Evolutionary conservation across 2,888 invertebrate genomes (phyloP).

Genomic region (Pristionchus mayeri): DNA sequence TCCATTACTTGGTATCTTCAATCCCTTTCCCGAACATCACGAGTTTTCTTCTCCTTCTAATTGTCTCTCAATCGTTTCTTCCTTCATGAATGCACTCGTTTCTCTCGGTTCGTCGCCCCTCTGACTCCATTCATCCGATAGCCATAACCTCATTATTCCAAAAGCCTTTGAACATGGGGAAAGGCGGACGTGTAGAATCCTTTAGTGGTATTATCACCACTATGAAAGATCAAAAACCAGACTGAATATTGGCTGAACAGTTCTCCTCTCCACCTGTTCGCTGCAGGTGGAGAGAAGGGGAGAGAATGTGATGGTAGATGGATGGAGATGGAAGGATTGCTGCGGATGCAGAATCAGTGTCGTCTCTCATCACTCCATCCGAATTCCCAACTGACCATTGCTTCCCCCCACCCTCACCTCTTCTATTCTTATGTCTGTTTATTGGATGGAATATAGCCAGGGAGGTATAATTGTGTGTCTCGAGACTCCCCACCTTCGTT

Average conservation of each 20-base stretch:
- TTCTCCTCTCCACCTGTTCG: too few relatives aligned
- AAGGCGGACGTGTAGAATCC: background rate
- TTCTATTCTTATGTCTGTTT: background rate
- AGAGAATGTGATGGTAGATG: background rate
- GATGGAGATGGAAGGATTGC: background rate
- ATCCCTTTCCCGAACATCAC: background rate
- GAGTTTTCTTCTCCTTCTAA: background rate
- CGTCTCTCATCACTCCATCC: background rate
- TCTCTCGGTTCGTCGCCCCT: too few relatives aligned
- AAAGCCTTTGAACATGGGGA: constrained; percentile 38
- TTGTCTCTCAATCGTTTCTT: background rate
- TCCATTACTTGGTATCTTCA: background rate
- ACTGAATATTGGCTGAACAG: too few relatives aligned
- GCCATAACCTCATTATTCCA: constrained; percentile 35
- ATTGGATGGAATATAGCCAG: background rate
- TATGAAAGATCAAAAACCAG: too few relatives aligned
- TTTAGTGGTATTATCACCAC: too few relatives aligned
- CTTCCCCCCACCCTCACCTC: constrained; percentile 21
- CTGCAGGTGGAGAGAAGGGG: too few relatives aligned
- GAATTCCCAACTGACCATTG: background rate
- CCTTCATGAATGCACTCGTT: too few relatives aligned
- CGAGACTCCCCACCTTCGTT: constrained; percentile 4
- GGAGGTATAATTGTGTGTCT: background rate
- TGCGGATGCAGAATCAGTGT: background rate
- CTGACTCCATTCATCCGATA: background rate